Base-by-base conservation (phyloP, 2,888 invertebrate species). In the Melinopterus prodromus region DNA sequence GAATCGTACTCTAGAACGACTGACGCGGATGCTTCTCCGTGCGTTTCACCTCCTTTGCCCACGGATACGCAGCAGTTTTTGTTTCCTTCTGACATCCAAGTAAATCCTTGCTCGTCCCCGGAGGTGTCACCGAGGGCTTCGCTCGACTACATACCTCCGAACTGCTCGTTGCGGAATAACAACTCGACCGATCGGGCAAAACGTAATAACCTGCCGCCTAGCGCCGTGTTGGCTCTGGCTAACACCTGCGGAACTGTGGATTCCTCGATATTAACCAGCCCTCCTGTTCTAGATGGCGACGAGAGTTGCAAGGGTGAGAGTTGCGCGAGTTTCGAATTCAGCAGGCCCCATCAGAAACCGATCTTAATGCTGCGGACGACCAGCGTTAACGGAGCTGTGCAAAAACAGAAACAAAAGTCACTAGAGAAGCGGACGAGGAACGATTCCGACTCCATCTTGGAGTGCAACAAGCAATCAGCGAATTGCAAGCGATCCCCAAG, bases 1-100 rank as follows among this genome's bases (percentile, higher is more conserved):
- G 96, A 96, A 89, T 95, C 95, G 88, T 96, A 95, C 86, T 95
- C 95, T 71, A 92, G 95, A 84, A 95, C 95, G 5, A 95, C 95
- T 0, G 95, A 95, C 86, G 95, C 93, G 38, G 92, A 93, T 82
- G 92, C 91, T 12, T 91, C 91, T 2, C 91, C 91, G 4, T 91
- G 91, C 77, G 90, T 91, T 6, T 90, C 91, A 12, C 90, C 90
- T 9, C 89, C 89, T 6, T 81, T 88, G 37, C 88, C 87, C 75
- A 84, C 88, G 71, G 87, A 92, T 86, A 90, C 92, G 0, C 89
- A 92, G 81, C 92, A 92, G 83, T 93, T 92, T 90, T 87, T 93
- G 12, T 93, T 92, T 84, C 93, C 93, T 14, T 92, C 92, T 74
- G 93, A 93, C 84, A 92, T 93, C 76, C 92, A 92, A 88, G 92